Conservation (phyloP, 2,888 invertebrate genomes). For the Kryphioiulus occultus region DNA sequence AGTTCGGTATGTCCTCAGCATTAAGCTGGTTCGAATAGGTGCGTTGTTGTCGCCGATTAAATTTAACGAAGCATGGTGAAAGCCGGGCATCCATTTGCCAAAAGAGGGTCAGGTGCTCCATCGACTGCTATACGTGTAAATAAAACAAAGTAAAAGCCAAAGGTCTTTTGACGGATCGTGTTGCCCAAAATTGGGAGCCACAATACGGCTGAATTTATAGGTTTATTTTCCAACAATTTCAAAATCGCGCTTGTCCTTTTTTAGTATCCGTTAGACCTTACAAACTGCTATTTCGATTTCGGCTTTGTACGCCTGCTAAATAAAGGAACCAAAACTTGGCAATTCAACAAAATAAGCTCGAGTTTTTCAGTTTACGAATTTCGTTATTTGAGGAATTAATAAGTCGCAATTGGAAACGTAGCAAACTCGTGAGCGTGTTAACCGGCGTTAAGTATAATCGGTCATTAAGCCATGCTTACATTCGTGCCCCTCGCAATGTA, state of each 20-base stretch:
- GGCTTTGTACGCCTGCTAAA: slow-evolving; percentile 39
- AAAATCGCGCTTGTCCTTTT: slow-evolving; percentile 10
- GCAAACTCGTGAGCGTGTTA: too few relatives aligned
- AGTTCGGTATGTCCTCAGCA: too few relatives aligned
- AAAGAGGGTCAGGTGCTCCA: too few relatives aligned
- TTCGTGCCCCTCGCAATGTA: too few relatives aligned
- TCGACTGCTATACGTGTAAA: not conserved
- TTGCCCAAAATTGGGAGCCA: not conserved
- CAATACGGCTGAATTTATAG: slow-evolving; percentile 14
- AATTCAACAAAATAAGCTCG: not conserved
- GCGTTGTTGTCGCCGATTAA: not conserved
- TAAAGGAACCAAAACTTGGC: slow-evolving; percentile 29
- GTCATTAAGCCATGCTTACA: too few relatives aligned
- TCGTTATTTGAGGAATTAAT: not conserved
- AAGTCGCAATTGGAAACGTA: not conserved
- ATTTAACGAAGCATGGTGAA: not conserved
- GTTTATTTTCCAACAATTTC: slow-evolving; percentile 17
- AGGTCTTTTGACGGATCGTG: slow-evolving; percentile 17
- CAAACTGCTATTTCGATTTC: slow-evolving; percentile 27
- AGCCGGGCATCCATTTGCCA: not conserved
- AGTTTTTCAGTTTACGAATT: not conserved
- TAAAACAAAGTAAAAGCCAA: not conserved
- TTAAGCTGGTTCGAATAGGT: not conserved
- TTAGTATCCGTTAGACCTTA: slow-evolving; percentile 27
- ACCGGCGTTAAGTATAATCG: too few relatives aligned